Evolutionary conservation across 2,113 vertebrate genomes (phyloP).

Genomic region (Lucifuga dentata): DNA sequence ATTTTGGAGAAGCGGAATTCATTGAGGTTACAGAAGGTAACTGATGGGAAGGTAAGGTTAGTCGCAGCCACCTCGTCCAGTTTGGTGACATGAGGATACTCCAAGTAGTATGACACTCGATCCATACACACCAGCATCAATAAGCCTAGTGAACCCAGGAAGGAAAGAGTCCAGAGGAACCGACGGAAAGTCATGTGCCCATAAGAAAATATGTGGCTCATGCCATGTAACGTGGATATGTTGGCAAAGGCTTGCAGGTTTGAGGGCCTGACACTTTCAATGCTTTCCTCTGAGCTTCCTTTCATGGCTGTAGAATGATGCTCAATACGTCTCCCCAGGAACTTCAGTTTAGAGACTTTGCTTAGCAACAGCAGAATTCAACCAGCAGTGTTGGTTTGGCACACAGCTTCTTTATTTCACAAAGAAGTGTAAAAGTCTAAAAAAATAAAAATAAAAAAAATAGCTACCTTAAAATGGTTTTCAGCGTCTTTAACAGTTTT

Average conservation of each 20-base stretch:
- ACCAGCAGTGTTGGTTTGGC: conserved; percentile 48
- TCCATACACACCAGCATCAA: conserved; percentile 88
- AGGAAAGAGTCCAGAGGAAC: conserved; percentile 87
- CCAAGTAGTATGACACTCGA: conserved; percentile 87
- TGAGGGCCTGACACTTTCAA: conserved; percentile 81
- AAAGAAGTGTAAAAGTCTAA: conserved; percentile 56
- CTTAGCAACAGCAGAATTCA: conserved; percentile 78
- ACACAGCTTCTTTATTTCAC: conserved; percentile 56
- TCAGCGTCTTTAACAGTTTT: conserved; percentile 65
- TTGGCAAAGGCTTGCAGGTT: conserved; percentile 89
- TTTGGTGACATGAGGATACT: conserved; percentile 86
- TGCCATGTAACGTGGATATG: conserved; percentile 89
- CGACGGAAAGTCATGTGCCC: conserved; percentile 88
- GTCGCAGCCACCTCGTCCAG: conserved; percentile 86
- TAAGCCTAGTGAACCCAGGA: conserved; percentile 86
- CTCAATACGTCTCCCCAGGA: conserved; percentile 60
- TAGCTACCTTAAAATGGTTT: conserved; percentile 65
- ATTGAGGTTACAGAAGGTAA: conserved; percentile 93
- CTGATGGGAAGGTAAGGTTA: conserved; percentile 90
- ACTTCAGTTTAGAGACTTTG: conserved; percentile 73
- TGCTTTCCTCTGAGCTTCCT: conserved; percentile 86
- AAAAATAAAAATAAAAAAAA: too few species aligned
- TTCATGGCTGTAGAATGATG: conserved; percentile 80
- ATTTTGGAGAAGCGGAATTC: conserved; percentile 91
- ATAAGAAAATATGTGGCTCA: conserved; percentile 90